phyloP scores from a whole-genome alignment of 2,888 invertebrate genomes.

The Drosophila siamana region DNA sequence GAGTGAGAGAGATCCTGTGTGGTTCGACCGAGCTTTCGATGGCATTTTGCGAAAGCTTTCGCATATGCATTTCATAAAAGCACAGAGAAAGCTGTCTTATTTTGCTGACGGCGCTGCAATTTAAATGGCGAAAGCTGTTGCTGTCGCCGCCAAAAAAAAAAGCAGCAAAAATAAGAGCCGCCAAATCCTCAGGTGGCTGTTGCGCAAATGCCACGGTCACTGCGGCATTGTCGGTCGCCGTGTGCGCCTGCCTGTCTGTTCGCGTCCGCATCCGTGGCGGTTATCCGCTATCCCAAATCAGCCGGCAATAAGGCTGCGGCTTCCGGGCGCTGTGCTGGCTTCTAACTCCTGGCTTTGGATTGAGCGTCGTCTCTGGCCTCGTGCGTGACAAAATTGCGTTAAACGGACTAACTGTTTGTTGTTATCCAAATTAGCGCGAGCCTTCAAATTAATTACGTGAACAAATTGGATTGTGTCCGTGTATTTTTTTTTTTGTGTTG shows the following conservation, averaged over 20 bases:
- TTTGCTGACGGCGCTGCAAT: slow-evolving; percentile 53
- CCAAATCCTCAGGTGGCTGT: slow-evolving; percentile 73
- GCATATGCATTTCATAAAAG: neutral
- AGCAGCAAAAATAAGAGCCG: slow-evolving; percentile 10
- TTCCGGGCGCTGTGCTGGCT: too few species aligned
- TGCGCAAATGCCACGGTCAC: slow-evolving; percentile 64
- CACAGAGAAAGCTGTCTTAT: slow-evolving; percentile 39
- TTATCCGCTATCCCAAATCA: neutral
- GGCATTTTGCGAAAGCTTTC: slow-evolving; percentile 4
- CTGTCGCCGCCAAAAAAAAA: slow-evolving; percentile 9
- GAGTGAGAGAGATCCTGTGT: slow-evolving; percentile 9
- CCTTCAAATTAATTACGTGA: slow-evolving; percentile 68
- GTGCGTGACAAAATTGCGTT: slow-evolving; percentile 56
- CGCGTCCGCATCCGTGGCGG: slow-evolving; percentile 17
- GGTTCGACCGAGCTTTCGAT: slow-evolving; percentile 3
- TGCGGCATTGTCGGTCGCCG: slow-evolving; percentile 62
- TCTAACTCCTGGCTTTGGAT: neutral
- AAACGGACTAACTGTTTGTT: slow-evolving; percentile 47
- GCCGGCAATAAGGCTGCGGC: slow-evolving; percentile 19
- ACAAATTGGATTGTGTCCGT: slow-evolving; percentile 57
- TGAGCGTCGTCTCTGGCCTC: neutral
- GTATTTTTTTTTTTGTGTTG: slow-evolving; percentile 4
- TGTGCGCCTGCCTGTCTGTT: slow-evolving; percentile 62
- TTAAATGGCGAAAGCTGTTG: slow-evolving; percentile 44
- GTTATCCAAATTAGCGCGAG: slow-evolving; percentile 53